Conservation (phyloP, 2,888 invertebrate species). For the Eupithecia tripunctaria region DNA sequence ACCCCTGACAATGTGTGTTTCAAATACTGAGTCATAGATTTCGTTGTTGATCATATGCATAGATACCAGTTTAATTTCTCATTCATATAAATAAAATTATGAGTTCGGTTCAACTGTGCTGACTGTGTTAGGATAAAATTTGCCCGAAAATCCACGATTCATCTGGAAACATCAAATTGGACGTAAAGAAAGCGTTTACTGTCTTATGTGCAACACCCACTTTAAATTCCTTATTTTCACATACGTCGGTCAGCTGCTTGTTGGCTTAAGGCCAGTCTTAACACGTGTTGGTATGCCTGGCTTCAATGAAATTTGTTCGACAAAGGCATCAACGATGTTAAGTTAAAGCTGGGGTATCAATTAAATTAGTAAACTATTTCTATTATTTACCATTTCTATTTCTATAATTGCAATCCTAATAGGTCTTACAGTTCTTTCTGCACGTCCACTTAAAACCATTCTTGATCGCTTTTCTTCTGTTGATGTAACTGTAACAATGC, state of each 20-base stretch:
- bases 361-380: background rate
- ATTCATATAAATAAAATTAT: background rate
- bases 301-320: conserved; percentile 4
- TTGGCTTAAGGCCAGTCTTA: conserved; percentile 44
- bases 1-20: conserved; percentile 23
- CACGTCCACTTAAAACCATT: background rate
- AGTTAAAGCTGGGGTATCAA: background rate
- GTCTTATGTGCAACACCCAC: background rate
- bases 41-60: background rate
- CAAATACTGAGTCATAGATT: conserved; percentile 26
- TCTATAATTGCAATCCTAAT: background rate
- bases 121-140: background rate
- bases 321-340: background rate
- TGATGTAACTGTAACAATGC: conserved; percentile 27
- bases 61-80: background rate
- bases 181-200: background rate
- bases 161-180: background rate
- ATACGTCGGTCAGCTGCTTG: conserved; percentile 36
- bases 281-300: conserved; percentile 25
- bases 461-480: background rate
- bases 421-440: background rate
- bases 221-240: conserved; percentile 32
- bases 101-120: background rate
- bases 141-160: background rate
- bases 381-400: background rate